These are phyloP conservation scores for Pogonomyrmex barbatus DNA, from an alignment of 1,140 invertebrate species.

Conservation along the genomic window DNA sequence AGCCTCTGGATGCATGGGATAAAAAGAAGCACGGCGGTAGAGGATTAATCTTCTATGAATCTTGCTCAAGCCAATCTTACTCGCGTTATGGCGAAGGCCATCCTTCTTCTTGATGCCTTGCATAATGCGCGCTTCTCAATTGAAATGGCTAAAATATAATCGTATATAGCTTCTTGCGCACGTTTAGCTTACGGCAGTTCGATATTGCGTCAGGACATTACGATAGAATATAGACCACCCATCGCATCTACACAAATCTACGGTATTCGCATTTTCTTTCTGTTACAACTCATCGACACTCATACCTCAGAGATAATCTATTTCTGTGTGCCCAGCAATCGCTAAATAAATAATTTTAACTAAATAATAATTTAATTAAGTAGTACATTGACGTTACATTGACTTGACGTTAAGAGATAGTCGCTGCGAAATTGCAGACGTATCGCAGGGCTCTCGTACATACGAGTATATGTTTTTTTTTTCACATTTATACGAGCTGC, in stretches of 20 bases:
- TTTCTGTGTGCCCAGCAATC: background rate
- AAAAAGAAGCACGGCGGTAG: constrained; percentile 50
- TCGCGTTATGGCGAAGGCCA: constrained; percentile 63
- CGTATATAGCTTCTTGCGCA: constrained; percentile 43
- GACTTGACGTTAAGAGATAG: background rate
- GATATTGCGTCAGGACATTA: constrained; percentile 47
- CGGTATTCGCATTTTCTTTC: background rate
- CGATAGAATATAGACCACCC: constrained; percentile 51
- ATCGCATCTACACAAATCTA: constrained; percentile 24
- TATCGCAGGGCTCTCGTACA: constrained; percentile 11
- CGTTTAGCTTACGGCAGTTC: constrained; percentile 51
- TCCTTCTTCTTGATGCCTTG: constrained; percentile 63
- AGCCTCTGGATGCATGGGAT: constrained; percentile 40
- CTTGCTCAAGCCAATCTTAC: constrained; percentile 62
- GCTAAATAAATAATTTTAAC: background rate
- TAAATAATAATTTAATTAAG: background rate
- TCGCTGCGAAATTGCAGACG: background rate
- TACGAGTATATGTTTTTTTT: constrained; percentile 15
- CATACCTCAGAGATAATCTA: background rate
- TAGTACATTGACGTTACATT: background rate
- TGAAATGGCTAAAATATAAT: constrained; percentile 64
- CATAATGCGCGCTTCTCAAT: constrained; percentile 62
- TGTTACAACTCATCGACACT: background rate
- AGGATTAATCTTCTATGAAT: constrained; percentile 64
- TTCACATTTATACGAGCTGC: constrained; percentile 50